Conservation (phyloP, 2,888 invertebrate genomes). For the Kryphioiulus occultus region DNA sequence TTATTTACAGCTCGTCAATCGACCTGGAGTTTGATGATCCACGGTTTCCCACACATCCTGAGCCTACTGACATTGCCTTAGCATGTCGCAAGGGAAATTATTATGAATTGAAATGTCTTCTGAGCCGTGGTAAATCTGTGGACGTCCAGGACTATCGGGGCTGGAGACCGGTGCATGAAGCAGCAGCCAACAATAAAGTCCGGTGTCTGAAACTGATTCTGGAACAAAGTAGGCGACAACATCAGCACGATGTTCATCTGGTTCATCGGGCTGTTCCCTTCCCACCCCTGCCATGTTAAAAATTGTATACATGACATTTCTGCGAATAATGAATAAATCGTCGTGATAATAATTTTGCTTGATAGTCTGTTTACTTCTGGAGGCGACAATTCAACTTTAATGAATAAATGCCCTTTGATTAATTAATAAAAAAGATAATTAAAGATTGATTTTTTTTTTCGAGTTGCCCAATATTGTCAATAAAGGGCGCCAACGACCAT, state of each 20-base stretch:
- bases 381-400: too few relatives aligned
- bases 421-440: too few relatives aligned
- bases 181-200: conserved; percentile 59
- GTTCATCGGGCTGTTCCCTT: too few relatives aligned
- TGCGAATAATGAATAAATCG: too few relatives aligned
- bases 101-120: conserved; percentile 52
- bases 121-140: conserved; percentile 58
- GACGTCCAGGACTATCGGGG: conserved; percentile 63
- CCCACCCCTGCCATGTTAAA: too few relatives aligned
- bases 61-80: conserved; percentile 55
- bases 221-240: conserved; percentile 53
- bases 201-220: conserved; percentile 56
- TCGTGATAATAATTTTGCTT: too few relatives aligned
- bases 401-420: too few relatives aligned
- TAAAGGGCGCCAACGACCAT: too few relatives aligned
- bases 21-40: conserved; percentile 3
- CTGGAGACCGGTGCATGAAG: conserved; percentile 63
- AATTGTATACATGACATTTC: too few relatives aligned
- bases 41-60: conserved; percentile 55
- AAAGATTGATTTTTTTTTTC: too few relatives aligned
- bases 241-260: not conserved
- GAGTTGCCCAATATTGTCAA: too few relatives aligned
- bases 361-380: too few relatives aligned
- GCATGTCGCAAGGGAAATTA: conserved; percentile 55
- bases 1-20: not conserved